phyloP scores from a whole-genome alignment of 2,113 vertebrate species.

The Megalops atlanticus region DNA sequence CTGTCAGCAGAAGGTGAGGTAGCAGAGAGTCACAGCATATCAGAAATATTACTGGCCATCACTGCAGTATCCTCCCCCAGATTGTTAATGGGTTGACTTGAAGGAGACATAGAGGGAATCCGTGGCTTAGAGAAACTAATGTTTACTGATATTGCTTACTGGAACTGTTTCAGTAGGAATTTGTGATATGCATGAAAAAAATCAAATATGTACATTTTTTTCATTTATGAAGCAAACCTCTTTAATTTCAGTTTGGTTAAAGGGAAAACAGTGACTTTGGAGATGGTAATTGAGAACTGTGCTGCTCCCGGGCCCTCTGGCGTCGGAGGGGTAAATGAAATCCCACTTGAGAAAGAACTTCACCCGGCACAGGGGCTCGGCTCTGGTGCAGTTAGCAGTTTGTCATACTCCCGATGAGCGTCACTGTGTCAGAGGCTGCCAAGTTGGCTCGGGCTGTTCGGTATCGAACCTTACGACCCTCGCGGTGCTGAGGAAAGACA shows the following conservation, averaged over 20 bases:
- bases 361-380: background rate
- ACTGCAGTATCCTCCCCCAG: no score
- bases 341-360: background rate
- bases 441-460: background rate
- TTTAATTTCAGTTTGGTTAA: background rate
- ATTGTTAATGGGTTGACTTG: no score
- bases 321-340: background rate
- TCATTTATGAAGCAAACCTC: no score
- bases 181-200: background rate
- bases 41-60: no score
- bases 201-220: background rate
- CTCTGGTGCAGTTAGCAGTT: background rate
- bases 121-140: no score
- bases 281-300: background rate
- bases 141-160: background rate
- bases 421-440: background rate
- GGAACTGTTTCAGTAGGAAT: background rate
- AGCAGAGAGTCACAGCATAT: no score
- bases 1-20: no score
- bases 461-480: background rate
- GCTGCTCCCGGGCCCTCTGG: background rate
- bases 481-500: background rate
- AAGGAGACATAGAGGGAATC: no score
- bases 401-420: background rate
- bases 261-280: background rate